Evolutionary conservation across 92 coral and sea anemone genomes (phyloP).

Genomic region (Blastomussa wellsi): DNA sequence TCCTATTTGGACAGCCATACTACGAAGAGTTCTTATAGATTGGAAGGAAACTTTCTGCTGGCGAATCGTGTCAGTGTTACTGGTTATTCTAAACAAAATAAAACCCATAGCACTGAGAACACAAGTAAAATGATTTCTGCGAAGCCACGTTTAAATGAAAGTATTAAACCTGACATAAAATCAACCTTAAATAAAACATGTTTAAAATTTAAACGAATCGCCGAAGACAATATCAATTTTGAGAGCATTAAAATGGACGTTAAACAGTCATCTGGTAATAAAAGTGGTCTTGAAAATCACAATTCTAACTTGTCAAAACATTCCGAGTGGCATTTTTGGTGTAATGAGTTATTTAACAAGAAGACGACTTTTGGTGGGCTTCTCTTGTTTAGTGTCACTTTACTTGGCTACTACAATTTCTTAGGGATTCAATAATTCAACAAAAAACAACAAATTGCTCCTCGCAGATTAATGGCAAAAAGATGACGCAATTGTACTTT

Average conservation of each 20-base stretch:
- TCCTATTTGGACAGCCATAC: neutral
- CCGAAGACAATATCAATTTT: neutral
- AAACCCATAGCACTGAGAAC: neutral
- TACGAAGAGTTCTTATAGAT: neutral
- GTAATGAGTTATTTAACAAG: neutral
- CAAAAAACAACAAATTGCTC: neutral
- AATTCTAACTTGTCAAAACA: constrained; percentile 3
- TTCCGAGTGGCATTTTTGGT: neutral
- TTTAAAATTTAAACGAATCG: neutral
- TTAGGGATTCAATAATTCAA: neutral
- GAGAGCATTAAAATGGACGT: neutral
- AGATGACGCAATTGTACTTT: neutral
- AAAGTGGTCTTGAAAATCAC: neutral
- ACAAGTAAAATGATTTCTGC: neutral
- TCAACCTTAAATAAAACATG: neutral
- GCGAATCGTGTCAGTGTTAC: neutral
- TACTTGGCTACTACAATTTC: constrained; percentile 31
- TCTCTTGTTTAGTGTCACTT: constrained; percentile 2
- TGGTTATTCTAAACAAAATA: neutral
- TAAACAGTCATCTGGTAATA: neutral
- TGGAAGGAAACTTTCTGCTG: neutral
- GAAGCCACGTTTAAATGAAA: neutral
- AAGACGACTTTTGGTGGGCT: neutral
- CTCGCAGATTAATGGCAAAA: neutral
- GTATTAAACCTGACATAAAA: neutral